These are phyloP conservation scores for Zoanthus gigantus DNA, from an alignment of 92 coral and sea anemone species.

Conservation along the genomic window DNA sequence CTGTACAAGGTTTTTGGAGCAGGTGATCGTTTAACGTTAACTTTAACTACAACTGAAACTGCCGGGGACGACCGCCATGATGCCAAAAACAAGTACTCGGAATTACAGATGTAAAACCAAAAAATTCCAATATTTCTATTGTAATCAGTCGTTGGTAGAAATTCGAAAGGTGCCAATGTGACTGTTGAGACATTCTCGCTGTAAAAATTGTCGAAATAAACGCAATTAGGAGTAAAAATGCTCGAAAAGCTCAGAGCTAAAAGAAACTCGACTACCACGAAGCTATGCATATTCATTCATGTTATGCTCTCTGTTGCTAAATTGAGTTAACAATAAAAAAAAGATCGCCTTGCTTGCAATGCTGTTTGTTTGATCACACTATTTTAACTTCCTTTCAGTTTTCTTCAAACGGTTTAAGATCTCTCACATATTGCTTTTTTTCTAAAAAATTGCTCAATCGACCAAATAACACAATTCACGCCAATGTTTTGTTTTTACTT, in stretches of 20 bases:
- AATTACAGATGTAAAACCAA: slow-evolving; percentile 27
- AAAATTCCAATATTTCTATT: slow-evolving; percentile 7
- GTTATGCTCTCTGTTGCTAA: too few species aligned
- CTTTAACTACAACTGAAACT: slow-evolving; percentile 13
- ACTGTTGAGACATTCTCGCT: slow-evolving; percentile 35
- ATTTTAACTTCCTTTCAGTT: too few species aligned
- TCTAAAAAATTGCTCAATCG: too few species aligned
- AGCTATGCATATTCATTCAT: background rate
- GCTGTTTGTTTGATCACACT: too few species aligned
- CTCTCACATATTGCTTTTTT: too few species aligned
- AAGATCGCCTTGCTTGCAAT: too few species aligned
- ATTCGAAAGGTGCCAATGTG: slow-evolving; percentile 1
- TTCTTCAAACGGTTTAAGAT: too few species aligned
- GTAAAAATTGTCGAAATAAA: slow-evolving; percentile 20
- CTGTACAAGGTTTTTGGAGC: slow-evolving; percentile 46
- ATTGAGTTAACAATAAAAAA: too few species aligned
- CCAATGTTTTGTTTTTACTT: too few species aligned
- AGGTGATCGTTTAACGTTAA: slow-evolving; percentile 24
- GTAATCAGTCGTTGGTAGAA: slow-evolving; percentile 5
- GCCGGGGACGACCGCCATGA: slow-evolving; percentile 40
- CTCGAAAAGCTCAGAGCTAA: slow-evolving; percentile 24
- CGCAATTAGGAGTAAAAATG: slow-evolving; percentile 39
- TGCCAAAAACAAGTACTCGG: slow-evolving; percentile 26
- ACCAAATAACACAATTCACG: too few species aligned
- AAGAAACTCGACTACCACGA: slow-evolving; percentile 39